Evolutionary conservation across 2,113 vertebrate species (phyloP), one percentile per base, ranked within the genome.

Genomic region (Galemys pyrenaicus): DNA sequence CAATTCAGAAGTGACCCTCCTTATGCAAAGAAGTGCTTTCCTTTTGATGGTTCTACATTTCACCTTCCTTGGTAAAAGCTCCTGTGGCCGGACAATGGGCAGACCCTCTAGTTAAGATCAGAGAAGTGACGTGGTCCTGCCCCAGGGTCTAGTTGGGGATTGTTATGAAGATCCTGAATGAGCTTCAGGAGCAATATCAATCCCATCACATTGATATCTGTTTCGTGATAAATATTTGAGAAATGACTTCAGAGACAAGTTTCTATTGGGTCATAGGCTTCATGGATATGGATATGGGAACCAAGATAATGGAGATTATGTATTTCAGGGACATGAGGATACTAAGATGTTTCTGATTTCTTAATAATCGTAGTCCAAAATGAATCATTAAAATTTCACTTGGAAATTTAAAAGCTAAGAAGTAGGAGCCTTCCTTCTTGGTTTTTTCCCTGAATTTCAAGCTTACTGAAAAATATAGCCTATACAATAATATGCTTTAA

Each of bases 381-480:
- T 58, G 49, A 82, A 75, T 70, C 49, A 62, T 28, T 91, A 74
- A 95, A 81, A 70, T 77, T n/a, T 64, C 30, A 17, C 37, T 71
- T 89, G 41, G 37, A 79, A 88, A 89, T 82, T 71, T 91, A 84
- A 83, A 94, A 85, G 64, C 28, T 92, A 89, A 92, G 85, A 75
- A 32, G 26, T 67, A 39, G 9, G 65, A 62, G 70, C 88, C 54
- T 78, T 39, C n/a, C 16, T 84, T 74, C 65, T 94, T 88, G 37
- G 16, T 88, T 93, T 93, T 68, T 46, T 70, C 20, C 17, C n/a
- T 65, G 32, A 62, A 74, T 93, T 91, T 81, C 68, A 84, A 91
- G 35, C 46, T 87, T 93, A 83, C 51, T 87, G 71, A 84, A 91
- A 83, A 83, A 60, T 41, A 60, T 12, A 79, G 62, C 20, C 85